Evolutionary conservation across 2,113 vertebrate genomes (phyloP).

Genomic region (Dicrurus megarhynchus): DNA sequence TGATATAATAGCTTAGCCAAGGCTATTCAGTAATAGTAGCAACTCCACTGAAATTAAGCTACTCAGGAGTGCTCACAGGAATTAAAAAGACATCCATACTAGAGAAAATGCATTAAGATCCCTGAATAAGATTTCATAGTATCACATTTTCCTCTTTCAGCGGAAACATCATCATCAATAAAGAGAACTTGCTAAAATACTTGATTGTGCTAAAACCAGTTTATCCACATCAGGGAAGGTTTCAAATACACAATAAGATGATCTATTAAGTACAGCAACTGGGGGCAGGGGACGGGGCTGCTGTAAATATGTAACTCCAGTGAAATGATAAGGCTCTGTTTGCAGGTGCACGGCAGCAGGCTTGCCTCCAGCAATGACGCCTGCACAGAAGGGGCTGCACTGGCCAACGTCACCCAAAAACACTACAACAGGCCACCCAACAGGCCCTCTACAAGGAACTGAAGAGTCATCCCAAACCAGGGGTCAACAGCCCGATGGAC

Average conservation of each 20-base stretch:
- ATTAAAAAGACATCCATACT: slow-evolving; percentile 44
- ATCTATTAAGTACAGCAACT: background rate
- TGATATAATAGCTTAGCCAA: slow-evolving; percentile 59
- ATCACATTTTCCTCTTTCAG: slow-evolving; percentile 15
- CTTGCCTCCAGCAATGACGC: fast-evolving
- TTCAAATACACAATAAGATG: background rate
- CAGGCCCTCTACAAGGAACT: background rate
- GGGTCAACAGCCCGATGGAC: background rate
- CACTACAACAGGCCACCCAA: background rate
- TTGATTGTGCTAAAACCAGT: background rate
- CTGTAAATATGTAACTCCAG: slow-evolving; percentile 4
- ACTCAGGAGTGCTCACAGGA: slow-evolving; percentile 4
- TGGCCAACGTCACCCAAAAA: background rate
- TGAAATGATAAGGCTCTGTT: background rate
- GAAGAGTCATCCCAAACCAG: background rate
- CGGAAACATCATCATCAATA: background rate
- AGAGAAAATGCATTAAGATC: slow-evolving; percentile 23
- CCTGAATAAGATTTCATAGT: slow-evolving; percentile 18
- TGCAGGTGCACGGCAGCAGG: background rate
- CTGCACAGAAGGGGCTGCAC: background rate
- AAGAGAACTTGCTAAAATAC: background rate
- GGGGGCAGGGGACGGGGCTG: background rate
- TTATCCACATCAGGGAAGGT: background rate
- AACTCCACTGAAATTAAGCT: slow-evolving; percentile 45
- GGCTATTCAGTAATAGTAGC: slow-evolving; percentile 33